These are phyloP conservation scores for Brachyopa scutellaris DNA, from an alignment of 2,888 invertebrate genomes.

Conservation along the genomic window DNA sequence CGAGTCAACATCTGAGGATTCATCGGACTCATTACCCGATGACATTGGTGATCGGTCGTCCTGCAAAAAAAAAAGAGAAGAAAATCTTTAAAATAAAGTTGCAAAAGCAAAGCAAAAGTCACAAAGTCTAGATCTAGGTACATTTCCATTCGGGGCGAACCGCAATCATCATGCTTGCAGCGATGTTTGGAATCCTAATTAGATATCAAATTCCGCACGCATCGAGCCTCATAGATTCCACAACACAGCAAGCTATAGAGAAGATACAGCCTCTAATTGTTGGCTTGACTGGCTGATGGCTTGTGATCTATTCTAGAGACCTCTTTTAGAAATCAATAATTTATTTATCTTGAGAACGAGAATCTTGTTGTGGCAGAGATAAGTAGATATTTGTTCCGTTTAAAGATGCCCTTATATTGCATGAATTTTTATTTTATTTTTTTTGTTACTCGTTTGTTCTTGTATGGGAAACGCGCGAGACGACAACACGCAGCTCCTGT, in stretches of 20 bases:
- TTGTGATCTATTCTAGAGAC: constrained; percentile 63
- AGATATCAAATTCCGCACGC: constrained; percentile 70
- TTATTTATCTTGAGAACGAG: constrained; percentile 70
- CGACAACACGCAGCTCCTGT: constrained; percentile 63
- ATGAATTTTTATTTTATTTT: constrained; percentile 8
- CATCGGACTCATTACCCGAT: constrained; percentile 80
- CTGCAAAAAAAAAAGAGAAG: constrained; percentile 74
- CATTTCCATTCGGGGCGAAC: constrained; percentile 60
- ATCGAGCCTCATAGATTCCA: constrained; percentile 63
- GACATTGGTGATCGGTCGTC: constrained; percentile 80
- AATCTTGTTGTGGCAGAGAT: constrained; percentile 66
- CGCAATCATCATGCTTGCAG: constrained; percentile 70
- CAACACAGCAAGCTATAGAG: constrained; percentile 16
- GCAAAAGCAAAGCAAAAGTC: constrained; percentile 27
- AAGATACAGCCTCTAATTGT: constrained; percentile 65
- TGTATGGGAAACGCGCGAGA: constrained; percentile 68
- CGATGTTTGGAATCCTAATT: constrained; percentile 73
- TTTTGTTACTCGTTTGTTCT: constrained; percentile 30
- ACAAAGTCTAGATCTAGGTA: constrained; percentile 43
- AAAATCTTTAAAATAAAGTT: constrained; percentile 2
- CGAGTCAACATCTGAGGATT: constrained; percentile 80
- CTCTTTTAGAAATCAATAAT: constrained; percentile 72
- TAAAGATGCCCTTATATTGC: constrained; percentile 73
- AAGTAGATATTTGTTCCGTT: constrained; percentile 74
- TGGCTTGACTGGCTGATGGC: constrained; percentile 22